Evolutionary conservation across 2,888 invertebrate species (phyloP).

Genomic region (Acleris emargana): DNA sequence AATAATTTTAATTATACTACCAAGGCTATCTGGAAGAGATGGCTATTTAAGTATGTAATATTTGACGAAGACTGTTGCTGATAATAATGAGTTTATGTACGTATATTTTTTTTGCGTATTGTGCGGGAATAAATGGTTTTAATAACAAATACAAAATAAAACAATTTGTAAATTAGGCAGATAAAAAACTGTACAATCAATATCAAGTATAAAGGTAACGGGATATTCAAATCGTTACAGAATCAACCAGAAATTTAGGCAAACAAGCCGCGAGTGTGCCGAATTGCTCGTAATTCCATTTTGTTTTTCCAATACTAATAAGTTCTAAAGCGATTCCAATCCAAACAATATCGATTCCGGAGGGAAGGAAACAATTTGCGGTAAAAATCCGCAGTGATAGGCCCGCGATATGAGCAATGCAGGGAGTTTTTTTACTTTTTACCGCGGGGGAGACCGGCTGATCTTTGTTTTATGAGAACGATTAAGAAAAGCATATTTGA

Average conservation of each 20-base stretch:
- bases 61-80: no score
- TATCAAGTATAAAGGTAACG: background rate
- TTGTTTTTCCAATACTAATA: slow-evolving; percentile 62
- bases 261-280: slow-evolving; percentile 52
- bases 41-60: no score
- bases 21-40: no score
- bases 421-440: slow-evolving; percentile 68
- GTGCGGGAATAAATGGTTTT: no score
- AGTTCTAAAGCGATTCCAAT: slow-evolving; percentile 63
- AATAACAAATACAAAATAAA: no score
- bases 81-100: no score
- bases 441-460: slow-evolving; percentile 74
- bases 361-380: slow-evolving; percentile 76
- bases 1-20: no score
- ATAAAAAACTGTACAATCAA: background rate
- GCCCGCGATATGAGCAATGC: slow-evolving; percentile 69
- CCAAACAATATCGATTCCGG: slow-evolving; percentile 71
- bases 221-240: slow-evolving; percentile 17
- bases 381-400: slow-evolving; percentile 73
- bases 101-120: no score
- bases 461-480: slow-evolving; percentile 85
- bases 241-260: slow-evolving; percentile 50
- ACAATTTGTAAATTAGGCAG: background rate
- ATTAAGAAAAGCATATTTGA: slow-evolving; percentile 85
- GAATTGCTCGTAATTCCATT: slow-evolving; percentile 60